Evolutionary conservation across 2,113 vertebrate species (phyloP).

Genomic region (Acrocephalus kingi): DNA sequence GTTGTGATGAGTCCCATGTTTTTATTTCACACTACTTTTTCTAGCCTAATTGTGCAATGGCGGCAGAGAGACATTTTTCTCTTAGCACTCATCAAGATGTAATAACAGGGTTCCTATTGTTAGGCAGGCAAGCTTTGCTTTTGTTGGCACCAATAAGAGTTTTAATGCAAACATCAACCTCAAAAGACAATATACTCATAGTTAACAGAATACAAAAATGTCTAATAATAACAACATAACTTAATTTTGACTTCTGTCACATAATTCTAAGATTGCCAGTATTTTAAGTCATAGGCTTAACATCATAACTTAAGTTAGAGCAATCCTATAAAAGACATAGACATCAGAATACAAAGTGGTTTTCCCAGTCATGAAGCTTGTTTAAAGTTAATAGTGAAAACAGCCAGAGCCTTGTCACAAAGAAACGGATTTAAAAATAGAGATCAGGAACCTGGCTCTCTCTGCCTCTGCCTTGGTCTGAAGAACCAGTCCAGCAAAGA

Average conservation of each 20-base stretch:
- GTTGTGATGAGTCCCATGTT: background rate
- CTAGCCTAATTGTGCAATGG: conserved; percentile 14
- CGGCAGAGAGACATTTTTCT: conserved; percentile 33
- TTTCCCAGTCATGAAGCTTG: background rate
- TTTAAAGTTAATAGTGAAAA: background rate
- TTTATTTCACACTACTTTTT: background rate
- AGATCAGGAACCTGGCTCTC: background rate
- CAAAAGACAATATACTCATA: background rate
- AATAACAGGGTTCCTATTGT: conserved; percentile 52
- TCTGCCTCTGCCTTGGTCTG: background rate
- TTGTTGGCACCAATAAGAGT: background rate
- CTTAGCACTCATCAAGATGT: conserved; percentile 16
- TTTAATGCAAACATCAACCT: background rate
- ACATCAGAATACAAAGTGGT: background rate
- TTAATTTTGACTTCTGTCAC: background rate
- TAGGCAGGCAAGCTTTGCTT: conserved; percentile 27
- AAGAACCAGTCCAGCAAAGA: background rate
- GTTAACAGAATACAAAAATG: conserved; percentile 19
- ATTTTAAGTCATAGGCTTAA: background rate
- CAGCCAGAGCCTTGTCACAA: background rate
- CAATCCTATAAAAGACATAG: background rate
- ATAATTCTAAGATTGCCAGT: background rate
- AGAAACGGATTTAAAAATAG: background rate
- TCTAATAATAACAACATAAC: background rate
- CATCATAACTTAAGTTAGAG: background rate